A percentile compares a stretch with the other conserved stretches of the same genome.
Evolutionary conservation across 1,140 invertebrate genomes (phyloP).

Genomic region (Linepithema humile): DNA sequence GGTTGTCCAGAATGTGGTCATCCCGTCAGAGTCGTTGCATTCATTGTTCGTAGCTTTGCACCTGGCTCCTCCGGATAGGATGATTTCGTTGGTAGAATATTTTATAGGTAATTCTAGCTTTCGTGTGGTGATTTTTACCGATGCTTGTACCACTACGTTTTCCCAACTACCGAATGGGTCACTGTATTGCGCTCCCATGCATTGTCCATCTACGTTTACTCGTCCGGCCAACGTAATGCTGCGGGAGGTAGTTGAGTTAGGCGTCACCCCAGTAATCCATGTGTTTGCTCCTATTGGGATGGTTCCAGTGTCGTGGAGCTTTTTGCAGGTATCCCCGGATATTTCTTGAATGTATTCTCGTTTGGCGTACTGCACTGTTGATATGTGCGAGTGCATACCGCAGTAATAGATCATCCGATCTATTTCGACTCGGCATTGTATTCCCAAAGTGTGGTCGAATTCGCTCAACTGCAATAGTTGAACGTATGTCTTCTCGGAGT

Average conservation of each 20-base stretch:
- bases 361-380: slow-evolving; percentile 15
- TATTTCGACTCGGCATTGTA: slow-evolving; percentile 63
- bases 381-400: slow-evolving; percentile 61
- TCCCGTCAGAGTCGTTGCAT: no score
- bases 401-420: slow-evolving; percentile 56
- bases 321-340: not conserved
- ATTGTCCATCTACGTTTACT: not conserved
- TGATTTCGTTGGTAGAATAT: no score
- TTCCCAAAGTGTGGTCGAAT: slow-evolving; percentile 16
- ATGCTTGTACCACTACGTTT: not conserved
- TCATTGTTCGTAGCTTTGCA: no score
- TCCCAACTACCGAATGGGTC: not conserved
- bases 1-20: no score
- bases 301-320: not conserved
- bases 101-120: no score
- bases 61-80: no score
- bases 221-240: not conserved
- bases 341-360: slow-evolving; percentile 18
- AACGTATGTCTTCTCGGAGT: not conserved
- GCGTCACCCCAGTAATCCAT: not conserved
- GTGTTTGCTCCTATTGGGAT: not conserved
- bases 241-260: not conserved
- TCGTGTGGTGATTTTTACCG: no score
- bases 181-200: not conserved
- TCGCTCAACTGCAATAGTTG: slow-evolving; percentile 62